These are phyloP conservation scores for Stenurella melanura DNA, from an alignment of 2,888 invertebrate species.

Conservation along the genomic window DNA sequence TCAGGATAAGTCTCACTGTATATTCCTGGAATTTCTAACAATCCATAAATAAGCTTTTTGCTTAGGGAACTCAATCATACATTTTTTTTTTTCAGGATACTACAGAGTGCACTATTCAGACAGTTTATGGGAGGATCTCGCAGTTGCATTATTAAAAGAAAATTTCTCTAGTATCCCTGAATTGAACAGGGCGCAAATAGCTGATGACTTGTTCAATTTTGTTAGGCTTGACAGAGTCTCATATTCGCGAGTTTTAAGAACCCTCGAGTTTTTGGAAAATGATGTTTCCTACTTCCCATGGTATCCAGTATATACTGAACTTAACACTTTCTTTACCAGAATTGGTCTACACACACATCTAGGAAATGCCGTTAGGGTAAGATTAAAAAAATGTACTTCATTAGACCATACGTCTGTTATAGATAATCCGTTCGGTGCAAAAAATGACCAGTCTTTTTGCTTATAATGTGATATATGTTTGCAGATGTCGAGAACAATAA, in stretches of 20 bases:
- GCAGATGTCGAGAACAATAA: too few relatives aligned
- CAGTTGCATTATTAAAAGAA: constrained; percentile 71
- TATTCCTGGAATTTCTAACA: too few relatives aligned
- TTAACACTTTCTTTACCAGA: constrained; percentile 52
- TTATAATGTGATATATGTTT: too few relatives aligned
- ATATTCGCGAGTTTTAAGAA: constrained; percentile 78
- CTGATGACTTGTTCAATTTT: constrained; percentile 84
- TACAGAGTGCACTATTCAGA: constrained; percentile 82
- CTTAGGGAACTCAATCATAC: too few relatives aligned
- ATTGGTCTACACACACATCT: constrained; percentile 49
- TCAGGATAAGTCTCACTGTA: too few relatives aligned
- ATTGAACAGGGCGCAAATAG: constrained; percentile 83
- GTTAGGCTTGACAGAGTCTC: constrained; percentile 75
- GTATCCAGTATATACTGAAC: constrained; percentile 76
- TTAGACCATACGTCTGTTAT: too few relatives aligned
- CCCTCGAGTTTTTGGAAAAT: constrained; percentile 80
- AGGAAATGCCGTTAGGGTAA: constrained; percentile 49
- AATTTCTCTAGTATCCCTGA: constrained; percentile 75
- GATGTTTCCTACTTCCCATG: constrained; percentile 85
- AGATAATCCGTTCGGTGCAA: too few relatives aligned
- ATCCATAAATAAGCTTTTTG: too few relatives aligned
- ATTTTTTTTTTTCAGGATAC: constrained; percentile 73
- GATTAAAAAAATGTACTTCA: too few relatives aligned
- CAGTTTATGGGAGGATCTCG: constrained; percentile 79
- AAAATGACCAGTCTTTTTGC: too few relatives aligned